Conservation (phyloP, 2,113 vertebrate species). For the Peromyscus maniculatus region DNA sequence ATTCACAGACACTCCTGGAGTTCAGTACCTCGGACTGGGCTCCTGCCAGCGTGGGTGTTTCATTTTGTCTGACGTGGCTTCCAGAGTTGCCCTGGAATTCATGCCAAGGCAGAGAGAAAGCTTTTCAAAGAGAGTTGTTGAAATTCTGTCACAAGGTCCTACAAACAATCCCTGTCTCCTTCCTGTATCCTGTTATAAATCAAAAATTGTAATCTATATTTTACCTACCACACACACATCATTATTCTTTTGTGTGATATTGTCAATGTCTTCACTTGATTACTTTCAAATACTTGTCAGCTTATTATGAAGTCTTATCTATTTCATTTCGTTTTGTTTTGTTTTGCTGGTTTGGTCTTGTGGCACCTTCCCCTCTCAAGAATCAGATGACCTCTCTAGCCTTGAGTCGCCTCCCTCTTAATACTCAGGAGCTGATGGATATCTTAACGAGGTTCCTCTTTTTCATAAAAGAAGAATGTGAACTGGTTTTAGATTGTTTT, state of each 20-base stretch:
- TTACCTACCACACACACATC: constrained; percentile 83
- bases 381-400: constrained; percentile 49
- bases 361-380: constrained; percentile 70
- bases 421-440: not conserved
- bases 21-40: constrained; percentile 76
- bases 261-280: constrained; percentile 79
- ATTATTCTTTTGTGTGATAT: constrained; percentile 86
- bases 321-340: constrained; percentile 39
- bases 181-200: constrained; percentile 90
- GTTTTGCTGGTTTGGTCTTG: constrained; percentile 60
- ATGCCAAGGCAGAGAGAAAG: constrained; percentile 87
- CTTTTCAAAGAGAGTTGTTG: constrained; percentile 85
- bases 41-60: constrained; percentile 80
- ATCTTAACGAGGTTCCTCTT: not conserved
- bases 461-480: constrained; percentile 36
- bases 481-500: not conserved
- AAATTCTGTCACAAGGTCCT: constrained; percentile 83
- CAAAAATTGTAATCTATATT: constrained; percentile 82
- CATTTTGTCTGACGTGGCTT: constrained; percentile 77
- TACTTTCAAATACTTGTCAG: constrained; percentile 84
- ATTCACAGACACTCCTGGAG: constrained; percentile 74
- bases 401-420: not conserved
- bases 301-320: constrained; percentile 81
- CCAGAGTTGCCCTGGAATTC: constrained; percentile 79
- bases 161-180: constrained; percentile 88